These are phyloP conservation scores for Zoanthus sansibaricus DNA, from an alignment of 92 coral and sea anemone genomes.

Conservation along the genomic window DNA sequence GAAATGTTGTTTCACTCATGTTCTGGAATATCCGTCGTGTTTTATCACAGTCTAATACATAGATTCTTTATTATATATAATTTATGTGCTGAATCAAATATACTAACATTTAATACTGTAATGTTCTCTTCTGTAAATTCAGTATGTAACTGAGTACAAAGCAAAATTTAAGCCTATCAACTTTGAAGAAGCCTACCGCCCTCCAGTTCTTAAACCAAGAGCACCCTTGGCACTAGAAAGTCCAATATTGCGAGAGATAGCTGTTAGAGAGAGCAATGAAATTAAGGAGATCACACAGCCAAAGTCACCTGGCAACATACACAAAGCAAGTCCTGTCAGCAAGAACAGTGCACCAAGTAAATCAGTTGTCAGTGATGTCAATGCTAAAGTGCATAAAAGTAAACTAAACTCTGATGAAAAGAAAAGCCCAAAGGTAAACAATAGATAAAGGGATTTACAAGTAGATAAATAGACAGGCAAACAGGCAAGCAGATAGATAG, in stretches of 20 bases:
- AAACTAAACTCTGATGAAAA: constrained; percentile 8
- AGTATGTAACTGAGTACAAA: constrained; percentile 71
- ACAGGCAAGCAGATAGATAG: too few species aligned
- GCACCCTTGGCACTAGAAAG: constrained; percentile 19
- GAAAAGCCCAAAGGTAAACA: neutral
- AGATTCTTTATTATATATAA: too few species aligned
- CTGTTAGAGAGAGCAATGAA: constrained; percentile 26
- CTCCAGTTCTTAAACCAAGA: constrained; percentile 44
- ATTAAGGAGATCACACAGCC: neutral
- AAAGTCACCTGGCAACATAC: neutral
- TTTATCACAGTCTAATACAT: too few species aligned
- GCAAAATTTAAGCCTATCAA: constrained; percentile 69
- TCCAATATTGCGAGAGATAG: constrained; percentile 36
- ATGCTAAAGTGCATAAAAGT: neutral
- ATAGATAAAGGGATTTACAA: neutral
- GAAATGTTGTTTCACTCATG: too few species aligned
- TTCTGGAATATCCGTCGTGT: too few species aligned
- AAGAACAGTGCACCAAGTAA: neutral
- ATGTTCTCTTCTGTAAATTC: neutral
- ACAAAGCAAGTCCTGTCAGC: neutral
- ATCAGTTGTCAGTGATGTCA: constrained; percentile 12
- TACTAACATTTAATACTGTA: neutral
- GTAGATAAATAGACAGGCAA: too few species aligned
- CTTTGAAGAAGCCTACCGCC: constrained; percentile 40
- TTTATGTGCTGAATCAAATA: too few species aligned